Conservation (phyloP, 2,888 invertebrate genomes). For the Alloscopus bannaensis region DNA sequence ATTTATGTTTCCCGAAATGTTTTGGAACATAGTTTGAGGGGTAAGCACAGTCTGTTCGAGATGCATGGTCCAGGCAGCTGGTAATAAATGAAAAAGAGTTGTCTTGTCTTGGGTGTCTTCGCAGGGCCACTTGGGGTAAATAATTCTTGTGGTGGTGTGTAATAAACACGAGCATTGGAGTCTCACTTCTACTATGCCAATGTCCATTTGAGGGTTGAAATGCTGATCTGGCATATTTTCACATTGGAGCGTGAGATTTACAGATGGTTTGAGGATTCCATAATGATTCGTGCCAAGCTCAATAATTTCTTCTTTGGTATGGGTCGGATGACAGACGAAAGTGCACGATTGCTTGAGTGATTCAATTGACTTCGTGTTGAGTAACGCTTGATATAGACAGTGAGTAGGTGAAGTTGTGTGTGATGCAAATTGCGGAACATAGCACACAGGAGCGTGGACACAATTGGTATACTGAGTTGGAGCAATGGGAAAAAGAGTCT, state of each 20-base stretch:
- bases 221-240: background rate
- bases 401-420: background rate
- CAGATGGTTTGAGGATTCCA: background rate
- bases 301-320: background rate
- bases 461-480: too few species aligned
- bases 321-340: background rate
- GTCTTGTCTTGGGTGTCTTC: background rate
- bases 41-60: conserved; percentile 1
- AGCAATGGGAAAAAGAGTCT: too few species aligned
- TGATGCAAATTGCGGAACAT: background rate
- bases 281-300: background rate
- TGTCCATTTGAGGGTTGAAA: background rate
- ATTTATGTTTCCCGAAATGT: background rate
- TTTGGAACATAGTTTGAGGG: background rate
- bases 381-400: background rate
- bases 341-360: background rate
- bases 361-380: background rate
- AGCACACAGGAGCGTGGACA: too few species aligned
- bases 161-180: background rate
- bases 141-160: background rate
- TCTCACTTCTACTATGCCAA: background rate
- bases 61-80: background rate
- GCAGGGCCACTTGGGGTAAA: background rate
- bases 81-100: background rate
- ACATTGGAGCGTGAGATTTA: background rate